Conservation (phyloP, 2,797 vertebrate genomes). For the Enteromius fasciolatus region DNA sequence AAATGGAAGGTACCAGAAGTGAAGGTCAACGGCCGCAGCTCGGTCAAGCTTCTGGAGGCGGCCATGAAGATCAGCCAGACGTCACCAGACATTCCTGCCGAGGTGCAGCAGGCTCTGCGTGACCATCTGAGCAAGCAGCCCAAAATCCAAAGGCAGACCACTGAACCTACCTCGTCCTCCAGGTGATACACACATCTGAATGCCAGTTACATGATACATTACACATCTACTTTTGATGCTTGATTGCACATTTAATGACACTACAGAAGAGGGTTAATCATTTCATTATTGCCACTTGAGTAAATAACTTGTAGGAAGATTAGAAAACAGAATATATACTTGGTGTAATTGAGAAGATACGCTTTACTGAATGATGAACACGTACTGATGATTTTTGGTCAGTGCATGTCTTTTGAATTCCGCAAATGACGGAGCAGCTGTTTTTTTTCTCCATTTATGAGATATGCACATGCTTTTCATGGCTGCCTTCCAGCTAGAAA, state of each 20-base stretch:
- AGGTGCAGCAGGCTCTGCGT: constrained; percentile 91
- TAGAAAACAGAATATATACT: background rate
- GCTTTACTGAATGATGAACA: background rate
- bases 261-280: background rate
- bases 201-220: constrained; percentile 5
- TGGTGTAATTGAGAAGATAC: background rate
- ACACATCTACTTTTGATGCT: constrained; percentile 20
- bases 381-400: background rate
- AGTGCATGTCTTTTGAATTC: background rate
- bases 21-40: constrained; percentile 80
- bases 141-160: constrained; percentile 95
- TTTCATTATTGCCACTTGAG: constrained; percentile 17
- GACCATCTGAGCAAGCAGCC: constrained; percentile 89
- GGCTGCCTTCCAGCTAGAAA: constrained; percentile 29
- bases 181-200: constrained; percentile 75
- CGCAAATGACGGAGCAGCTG: constrained; percentile 11
- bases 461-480: constrained; percentile 11
- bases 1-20: constrained; percentile 82
- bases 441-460: constrained; percentile 13
- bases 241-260: background rate
- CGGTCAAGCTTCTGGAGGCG: constrained; percentile 85
- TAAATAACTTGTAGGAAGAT: background rate
- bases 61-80: constrained; percentile 99
- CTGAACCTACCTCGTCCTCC: constrained; percentile 94
- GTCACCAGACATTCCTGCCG: constrained; percentile 95